Evolutionary conservation across 2,113 vertebrate species (phyloP), one percentile per base, ranked within the genome.

Genomic region (Xenus cinereus): DNA sequence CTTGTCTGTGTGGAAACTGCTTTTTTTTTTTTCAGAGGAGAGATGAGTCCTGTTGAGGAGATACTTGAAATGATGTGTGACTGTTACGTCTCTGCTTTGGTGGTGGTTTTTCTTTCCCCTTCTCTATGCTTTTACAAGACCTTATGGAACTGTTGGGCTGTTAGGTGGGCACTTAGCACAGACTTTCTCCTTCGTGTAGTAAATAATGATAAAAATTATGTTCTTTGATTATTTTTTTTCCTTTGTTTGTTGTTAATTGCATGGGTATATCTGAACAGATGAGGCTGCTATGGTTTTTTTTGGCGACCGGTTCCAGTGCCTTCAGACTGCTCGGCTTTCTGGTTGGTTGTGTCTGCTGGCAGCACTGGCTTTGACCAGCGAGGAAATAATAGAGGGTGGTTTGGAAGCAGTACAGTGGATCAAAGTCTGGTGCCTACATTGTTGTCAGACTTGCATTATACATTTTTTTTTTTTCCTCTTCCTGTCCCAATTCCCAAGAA

Each of bases 141-240:
- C 12, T 72, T 60, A 20, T 7, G 12, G 60, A 90, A 74, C 46
- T 41, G 15, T 30, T 37, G 11, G 21, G 8, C 59, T 80, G 11
- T 59, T 89, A 86, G 28, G 41, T 59, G 15, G 54, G 60, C 18
- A 62, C 24, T 39, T 79, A 68, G 9, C 0, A 0, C 14, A 66
- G 68, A 19, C 57, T 73, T 78, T 33, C 22, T 76, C 17, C 56
- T 72, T 64, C 14, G 22, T 23, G 8, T 10, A 43, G 28, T 63
- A 85, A 92, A n/a, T 24, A 85, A n/a, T 37, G 73, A 51, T 12
- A 37, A 53, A 14, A 33, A 35, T 2, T 18, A 19, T 20, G 50
- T 45, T 74, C 0, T 21, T 27, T 43, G 1, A 15, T 9, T 0
- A 30, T 23, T n/a, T 46, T 39, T 46, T 39, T 33, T 48, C 22